Base-by-base conservation (phyloP, 2,113 vertebrate genomes). In the Aplodontia rufa region DNA sequence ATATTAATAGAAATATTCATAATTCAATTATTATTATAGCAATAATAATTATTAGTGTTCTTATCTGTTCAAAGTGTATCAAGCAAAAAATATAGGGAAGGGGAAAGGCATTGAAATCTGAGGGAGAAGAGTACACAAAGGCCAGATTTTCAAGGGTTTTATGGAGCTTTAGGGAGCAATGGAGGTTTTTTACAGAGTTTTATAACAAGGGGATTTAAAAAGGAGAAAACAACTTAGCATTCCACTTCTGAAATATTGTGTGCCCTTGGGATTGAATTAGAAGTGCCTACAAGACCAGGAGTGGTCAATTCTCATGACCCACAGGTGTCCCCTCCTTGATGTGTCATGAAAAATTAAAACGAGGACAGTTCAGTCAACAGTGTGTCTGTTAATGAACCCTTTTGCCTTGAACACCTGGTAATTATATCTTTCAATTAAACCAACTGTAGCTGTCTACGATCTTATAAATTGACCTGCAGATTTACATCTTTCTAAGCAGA, bases 351-450 rank as follows among this genome's bases (percentile, higher is more conserved):
- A 98, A 98, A 98, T 98, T 97, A 97, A 98, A 98, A 98, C 76
- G 95, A 98, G 93, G 97, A 98, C 94, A 98, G 94, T 98, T 98
- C 98, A 98, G 98, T 98, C 98, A 98, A 98, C 97, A 98, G 94
- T 97, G 79, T 98, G 97, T 97, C 98, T 98, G 95, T 98, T 98
- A 98, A 98, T 98, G 98, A 98, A 97, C 93, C 97, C 95, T 92
- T 98, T 98, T 90, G 96, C 98, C 97, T 98, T 95, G 97, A 98
- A 98, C 97, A 98, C 98, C 98, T 98, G 98, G 98, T 98, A 98
- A 98, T 98, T 98, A 98, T 97, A 98, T 98, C 98, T 98, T 98
- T 98, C 98, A 98, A 98, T 98, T 99, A 99, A 98, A 97, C 96
- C 97, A 98, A 98, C 98, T 98, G 96, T 98, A 80, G 90, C 91